Evolutionary conservation across 2,888 invertebrate species (phyloP), one percentile per base, ranked within the genome.

Genomic region (Biston betularia): DNA sequence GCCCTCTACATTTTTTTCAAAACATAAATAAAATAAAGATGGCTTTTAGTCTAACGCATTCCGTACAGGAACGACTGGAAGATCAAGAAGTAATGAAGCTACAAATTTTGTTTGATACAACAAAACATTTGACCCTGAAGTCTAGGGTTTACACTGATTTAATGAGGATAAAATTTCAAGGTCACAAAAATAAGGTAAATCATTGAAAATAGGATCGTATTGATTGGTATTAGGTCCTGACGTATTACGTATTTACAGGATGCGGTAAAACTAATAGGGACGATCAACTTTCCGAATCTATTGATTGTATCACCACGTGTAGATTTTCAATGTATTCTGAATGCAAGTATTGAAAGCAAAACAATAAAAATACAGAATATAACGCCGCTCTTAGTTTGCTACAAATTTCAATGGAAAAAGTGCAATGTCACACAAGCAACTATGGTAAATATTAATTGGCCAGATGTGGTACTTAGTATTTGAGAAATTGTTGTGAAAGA

Each of bases 201-300:
- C 10, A 10, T 11, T 10, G 42, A 42, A 40, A 42, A 44, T 12
- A 44, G 11, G n/a, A 24, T 24, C 9, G 1, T 10, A 42, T 11
- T 10, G 4, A 11, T 8, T 4, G 12, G 10, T 11, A 42, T 42
- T 42, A 44, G 6, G n/a, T n/a, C 9, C 12, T 24, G 12, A n/a
- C 14, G 42, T 5, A 6, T 11, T 10, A 53, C 9, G 10, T 54
- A 50, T 58, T 88, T 92, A 67, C 79, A 97, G 96, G 96, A 96
- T 78, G 91, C 90, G 67, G 91, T 97, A 55, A 93, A 94, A 71
- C 81, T 97, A 50, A 87, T 86, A 53, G 96, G 96, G 42, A 95
- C 94, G 82, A 94, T 97, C 0, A 95, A 96, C 85, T 96, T 95
- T 80, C 97, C 97, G 0, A 96, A 96, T 77, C 82, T 97, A 56